Evolutionary conservation across 2,797 vertebrate genomes (phyloP).

Genomic region (Diplodus puntazzo): DNA sequence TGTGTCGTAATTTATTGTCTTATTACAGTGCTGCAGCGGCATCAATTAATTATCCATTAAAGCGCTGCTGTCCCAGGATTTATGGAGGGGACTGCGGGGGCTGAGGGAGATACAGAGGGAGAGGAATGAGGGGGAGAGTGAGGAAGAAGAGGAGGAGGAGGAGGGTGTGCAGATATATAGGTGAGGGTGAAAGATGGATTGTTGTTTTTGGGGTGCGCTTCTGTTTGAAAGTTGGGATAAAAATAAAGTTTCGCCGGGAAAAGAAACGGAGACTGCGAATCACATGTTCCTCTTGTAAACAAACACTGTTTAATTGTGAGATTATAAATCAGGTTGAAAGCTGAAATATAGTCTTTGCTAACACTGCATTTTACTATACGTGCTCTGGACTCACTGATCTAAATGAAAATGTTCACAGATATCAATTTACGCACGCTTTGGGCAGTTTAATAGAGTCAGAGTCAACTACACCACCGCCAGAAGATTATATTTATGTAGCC

Average conservation of each 20-base stretch:
- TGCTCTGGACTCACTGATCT: not conserved
- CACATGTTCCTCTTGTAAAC: conserved; percentile 24
- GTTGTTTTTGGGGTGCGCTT: conserved; percentile 54
- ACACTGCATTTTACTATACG: conserved; percentile 26
- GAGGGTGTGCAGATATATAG: conserved; percentile 43
- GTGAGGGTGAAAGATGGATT: conserved; percentile 56
- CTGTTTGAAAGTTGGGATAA: conserved; percentile 54
- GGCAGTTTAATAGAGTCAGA: conserved; percentile 17
- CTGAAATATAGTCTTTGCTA: conserved; percentile 44
- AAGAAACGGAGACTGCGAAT: conserved; percentile 43
- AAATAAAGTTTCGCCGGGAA: conserved; percentile 55
- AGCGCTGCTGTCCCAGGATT: conserved; percentile 96
- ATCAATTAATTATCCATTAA: conserved; percentile 99
- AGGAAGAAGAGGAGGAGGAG: conserved; percentile 77
- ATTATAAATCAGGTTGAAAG: conserved; percentile 32
- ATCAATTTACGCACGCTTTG: not conserved
- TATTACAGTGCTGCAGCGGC: conserved; percentile 98
- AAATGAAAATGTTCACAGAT: not conserved
- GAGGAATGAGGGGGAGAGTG: conserved; percentile 83
- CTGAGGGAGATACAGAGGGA: conserved; percentile 73
- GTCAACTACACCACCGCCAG: not conserved
- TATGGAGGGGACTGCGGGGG: conserved; percentile 85
- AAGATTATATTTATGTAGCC: not conserved
- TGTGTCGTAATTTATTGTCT: conserved; percentile 99
- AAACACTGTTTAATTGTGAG: conserved; percentile 41